Conservation (phyloP, 2,113 vertebrate genomes). For the Urocolius indicus region DNA sequence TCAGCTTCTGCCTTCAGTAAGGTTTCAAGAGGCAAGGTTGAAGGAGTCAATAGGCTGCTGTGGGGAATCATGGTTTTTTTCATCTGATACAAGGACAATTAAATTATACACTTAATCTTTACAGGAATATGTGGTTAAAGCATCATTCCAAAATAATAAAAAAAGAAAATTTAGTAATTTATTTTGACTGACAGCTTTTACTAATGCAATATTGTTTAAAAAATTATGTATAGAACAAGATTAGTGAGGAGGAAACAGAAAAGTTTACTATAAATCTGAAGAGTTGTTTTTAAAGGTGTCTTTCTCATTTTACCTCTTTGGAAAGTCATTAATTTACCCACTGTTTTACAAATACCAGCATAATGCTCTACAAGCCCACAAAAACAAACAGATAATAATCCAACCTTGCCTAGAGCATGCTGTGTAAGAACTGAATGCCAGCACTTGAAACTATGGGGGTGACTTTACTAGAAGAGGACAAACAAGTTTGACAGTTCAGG, state of each 20-base stretch:
- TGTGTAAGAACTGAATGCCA: background rate
- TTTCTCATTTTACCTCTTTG: background rate
- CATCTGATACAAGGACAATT: slow-evolving; percentile 80
- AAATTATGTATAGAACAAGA: slow-evolving; percentile 10
- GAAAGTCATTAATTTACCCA: background rate
- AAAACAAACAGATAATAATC: background rate
- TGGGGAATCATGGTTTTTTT: slow-evolving; percentile 71
- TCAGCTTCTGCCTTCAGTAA: slow-evolving; percentile 82
- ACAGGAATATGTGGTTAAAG: slow-evolving; percentile 53
- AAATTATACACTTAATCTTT: slow-evolving; percentile 73
- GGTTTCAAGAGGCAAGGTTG: slow-evolving; percentile 86
- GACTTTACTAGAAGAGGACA: background rate
- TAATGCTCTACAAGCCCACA: background rate
- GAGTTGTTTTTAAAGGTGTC: background rate
- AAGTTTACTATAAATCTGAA: slow-evolving; percentile 34
- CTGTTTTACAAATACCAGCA: background rate
- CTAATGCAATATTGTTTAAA: slow-evolving; percentile 30
- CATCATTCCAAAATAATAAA: slow-evolving; percentile 28
- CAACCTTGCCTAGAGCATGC: background rate
- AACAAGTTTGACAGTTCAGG: background rate
- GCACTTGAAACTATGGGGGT: background rate
- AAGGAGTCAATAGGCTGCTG: slow-evolving; percentile 82
- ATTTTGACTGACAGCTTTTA: slow-evolving; percentile 35
- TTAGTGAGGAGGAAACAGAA: slow-evolving; percentile 7
- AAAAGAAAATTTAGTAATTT: slow-evolving; percentile 34